Evolutionary conservation across 2,797 vertebrate genomes (phyloP), one percentile per base, ranked within the genome.

Genomic region (Enteromius afrohamiltoni): DNA sequence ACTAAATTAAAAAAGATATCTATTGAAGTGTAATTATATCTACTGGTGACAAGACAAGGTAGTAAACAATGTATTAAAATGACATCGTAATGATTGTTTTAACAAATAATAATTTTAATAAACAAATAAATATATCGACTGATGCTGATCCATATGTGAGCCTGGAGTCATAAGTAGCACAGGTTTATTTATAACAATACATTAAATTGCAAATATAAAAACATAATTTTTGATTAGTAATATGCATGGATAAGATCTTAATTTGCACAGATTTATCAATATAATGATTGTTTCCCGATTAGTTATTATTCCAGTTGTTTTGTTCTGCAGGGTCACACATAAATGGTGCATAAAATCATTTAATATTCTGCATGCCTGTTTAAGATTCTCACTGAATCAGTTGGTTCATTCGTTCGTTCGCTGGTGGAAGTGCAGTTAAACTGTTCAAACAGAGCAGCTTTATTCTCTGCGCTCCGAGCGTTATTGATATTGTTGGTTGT

Each of bases 401-500:
- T 47, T 4, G 1, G 19, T 70, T 4, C 4, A 40, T 2, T 16
- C 14, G 21, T 70, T 4, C 2, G 68, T 2, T 16, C 14, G 60
- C 60, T 16, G 26, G 2, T 47, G 42, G 6, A 26, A 31, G 40
- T 31, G 69, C 58, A 47, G 74, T 76, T 78, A 55, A 88, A 86
- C 37, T 55, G 85, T 64, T 75, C 21, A 86, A 85, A 80, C 51
- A 85, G 76, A 88, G 86, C 83, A 88, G 84, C 86, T 84, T 83
- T 84, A 88, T 82, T 80, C 70, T 6, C 81, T 65, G 67, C 47
- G 67, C 84, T 73, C 76, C 69, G 37, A 80, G 77, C 74, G 79
- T 77, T 89, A 92, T 90, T 91, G 92, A 91, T 92, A 89, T 87
- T 84, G 81, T 74, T 77, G 49, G 19, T 4, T 85, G 87, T 85